Evolutionary conservation across 2,888 invertebrate species (phyloP), one percentile per base, ranked within the genome.

Genomic region (Alloplasta piceator): DNA sequence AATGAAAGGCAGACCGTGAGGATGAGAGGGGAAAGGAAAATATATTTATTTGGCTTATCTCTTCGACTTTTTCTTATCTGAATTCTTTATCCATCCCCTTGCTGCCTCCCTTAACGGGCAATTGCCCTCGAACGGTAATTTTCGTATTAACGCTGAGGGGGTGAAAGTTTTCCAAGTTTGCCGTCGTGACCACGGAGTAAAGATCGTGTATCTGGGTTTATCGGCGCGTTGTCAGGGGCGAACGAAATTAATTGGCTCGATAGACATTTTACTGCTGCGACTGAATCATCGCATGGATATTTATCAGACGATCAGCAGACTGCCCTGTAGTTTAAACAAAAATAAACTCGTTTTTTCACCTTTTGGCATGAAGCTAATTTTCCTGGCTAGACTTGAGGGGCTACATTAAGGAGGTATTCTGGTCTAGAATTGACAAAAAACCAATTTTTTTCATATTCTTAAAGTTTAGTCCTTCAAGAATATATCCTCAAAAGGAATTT

Each of bases 61-160:
- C 26, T 46, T 63, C 36, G 48, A 73, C 52, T 16, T 67, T 50
- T 5, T 61, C 71, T 74, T 82, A 80, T 82, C 77, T 46, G 66
- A 74, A 77, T 73, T 41, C 56, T 75, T 74, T 77, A 76, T 75
- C 68, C 74, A 80, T 82, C 80, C 74, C 52, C 16, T n/a, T n/a
- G n/a, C n/a, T n/a, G n/a, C 38, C 74, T 39, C 26, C 46, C 41
- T 67, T 75, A 72, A 83, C 58, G 75, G 72, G 43, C 63, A 64
- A 72, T 80, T 60, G 58, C 68, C 74, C 72, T 78, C 60, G 55
- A 63, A 78, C 48, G 61, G 26, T 67, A 58, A 75, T 75, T 55
- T 75, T 60, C 60, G 74, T 41, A 67, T 75, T 75, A 75, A 75
- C 74, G 74, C 74, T 67, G 67, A 75, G 74, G 74, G 74, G 12